phyloP scores from a whole-genome alignment of 1,140 invertebrate species.

The Yoshiicerus persimilis region DNA sequence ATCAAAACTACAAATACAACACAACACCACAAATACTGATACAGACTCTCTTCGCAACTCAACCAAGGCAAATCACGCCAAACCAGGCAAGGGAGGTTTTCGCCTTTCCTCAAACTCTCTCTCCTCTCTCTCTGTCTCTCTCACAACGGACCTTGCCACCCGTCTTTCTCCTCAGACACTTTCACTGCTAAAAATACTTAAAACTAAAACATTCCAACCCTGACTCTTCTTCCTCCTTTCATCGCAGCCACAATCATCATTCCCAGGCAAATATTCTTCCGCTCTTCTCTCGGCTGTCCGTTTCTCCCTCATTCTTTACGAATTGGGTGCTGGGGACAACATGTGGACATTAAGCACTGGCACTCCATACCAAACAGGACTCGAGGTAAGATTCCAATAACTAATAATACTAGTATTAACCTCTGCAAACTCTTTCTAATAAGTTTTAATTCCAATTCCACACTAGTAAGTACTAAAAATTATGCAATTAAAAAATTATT shows the following conservation, averaged over 20 bases:
- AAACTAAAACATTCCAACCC: not conserved
- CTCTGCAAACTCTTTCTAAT: too few species aligned
- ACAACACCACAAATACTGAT: conserved; percentile 10
- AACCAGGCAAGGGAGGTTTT: not conserved
- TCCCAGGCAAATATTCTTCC: not conserved
- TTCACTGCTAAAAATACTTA: not conserved
- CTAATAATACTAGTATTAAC: not conserved
- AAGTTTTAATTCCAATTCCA: too few species aligned
- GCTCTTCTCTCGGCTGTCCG: not conserved
- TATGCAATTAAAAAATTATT: too few species aligned
- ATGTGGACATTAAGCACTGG: conserved; percentile 44
- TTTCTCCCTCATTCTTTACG: not conserved
- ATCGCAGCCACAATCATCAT: not conserved
- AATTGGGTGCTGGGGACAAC: not conserved
- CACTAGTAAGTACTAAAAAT: too few species aligned
- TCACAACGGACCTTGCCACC: not conserved
- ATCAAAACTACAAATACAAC: not conserved
- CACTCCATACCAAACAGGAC: conserved; percentile 44
- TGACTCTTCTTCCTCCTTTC: not conserved
- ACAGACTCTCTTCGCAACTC: not conserved
- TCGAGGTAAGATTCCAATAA: conserved; percentile 43
- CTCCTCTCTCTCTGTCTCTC: not conserved
- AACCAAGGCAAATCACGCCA: not conserved
- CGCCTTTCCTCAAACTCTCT: not conserved
- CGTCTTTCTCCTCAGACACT: not conserved